These are phyloP conservation scores for Axea sp. DNA, from an alignment of 2,888 invertebrate genomes.

Conservation along the genomic window DNA sequence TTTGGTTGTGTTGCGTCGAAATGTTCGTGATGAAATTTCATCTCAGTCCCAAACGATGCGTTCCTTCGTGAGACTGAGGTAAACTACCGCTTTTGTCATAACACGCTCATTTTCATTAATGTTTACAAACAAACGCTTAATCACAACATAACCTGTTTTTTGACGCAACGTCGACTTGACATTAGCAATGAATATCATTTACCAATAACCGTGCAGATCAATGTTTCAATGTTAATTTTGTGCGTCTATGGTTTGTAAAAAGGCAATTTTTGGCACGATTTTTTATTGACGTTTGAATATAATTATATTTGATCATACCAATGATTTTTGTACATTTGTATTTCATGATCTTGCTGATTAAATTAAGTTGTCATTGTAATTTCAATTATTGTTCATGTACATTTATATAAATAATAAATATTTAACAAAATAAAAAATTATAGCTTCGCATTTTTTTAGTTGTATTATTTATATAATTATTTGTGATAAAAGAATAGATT, in stretches of 20 bases:
- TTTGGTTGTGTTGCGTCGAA: conserved; percentile 41
- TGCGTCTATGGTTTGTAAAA: background rate
- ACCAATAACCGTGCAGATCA: conserved; percentile 1
- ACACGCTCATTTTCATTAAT: conserved; percentile 19
- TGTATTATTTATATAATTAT: no score
- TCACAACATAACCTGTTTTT: conserved; percentile 51
- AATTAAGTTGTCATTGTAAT: no score
- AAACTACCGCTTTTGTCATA: conserved; percentile 7
- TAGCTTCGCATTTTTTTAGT: no score
- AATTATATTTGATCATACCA: no score
- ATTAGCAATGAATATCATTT: conserved; percentile 1
- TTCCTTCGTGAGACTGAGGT: conserved; percentile 39
- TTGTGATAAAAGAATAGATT: no score
- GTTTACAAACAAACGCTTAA: conserved; percentile 37
- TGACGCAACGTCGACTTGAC: conserved; percentile 8
- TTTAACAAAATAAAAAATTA: no score
- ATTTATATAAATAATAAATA: no score
- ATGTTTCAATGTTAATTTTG: background rate
- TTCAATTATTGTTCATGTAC: no score
- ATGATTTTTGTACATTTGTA: no score
- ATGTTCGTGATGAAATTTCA: conserved; percentile 33
- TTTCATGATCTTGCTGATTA: no score
- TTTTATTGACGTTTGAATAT: background rate
- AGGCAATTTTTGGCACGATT: no score
- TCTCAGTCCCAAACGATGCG: conserved; percentile 41